phyloP scores from a whole-genome alignment of 2,888 invertebrate genomes.

The Spatulosminthurus flaviceps region DNA sequence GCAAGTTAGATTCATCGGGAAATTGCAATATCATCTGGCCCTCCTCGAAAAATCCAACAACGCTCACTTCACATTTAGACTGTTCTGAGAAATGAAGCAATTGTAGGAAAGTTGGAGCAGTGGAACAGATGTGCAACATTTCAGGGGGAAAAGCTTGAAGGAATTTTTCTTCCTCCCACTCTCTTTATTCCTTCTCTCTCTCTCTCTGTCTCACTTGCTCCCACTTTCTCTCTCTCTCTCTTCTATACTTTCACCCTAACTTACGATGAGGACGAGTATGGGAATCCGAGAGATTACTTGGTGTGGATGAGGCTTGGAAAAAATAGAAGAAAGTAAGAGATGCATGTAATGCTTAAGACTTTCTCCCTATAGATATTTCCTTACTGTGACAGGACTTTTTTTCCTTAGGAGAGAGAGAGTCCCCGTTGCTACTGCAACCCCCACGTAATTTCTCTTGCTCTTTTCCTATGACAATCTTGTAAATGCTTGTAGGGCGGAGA shows the following conservation, averaged over 20 bases:
- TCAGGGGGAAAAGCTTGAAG: constrained; percentile 33
- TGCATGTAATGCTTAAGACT: neutral
- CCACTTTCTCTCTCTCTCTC: constrained; percentile 12
- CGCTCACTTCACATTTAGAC: neutral
- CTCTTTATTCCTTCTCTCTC: neutral
- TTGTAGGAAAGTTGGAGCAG: constrained; percentile 39
- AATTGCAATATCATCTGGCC: constrained; percentile 51
- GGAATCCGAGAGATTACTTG: neutral
- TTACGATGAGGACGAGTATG: neutral
- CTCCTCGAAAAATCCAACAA: constrained; percentile 13
- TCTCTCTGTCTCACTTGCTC: neutral
- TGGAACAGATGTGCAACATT: constrained; percentile 36
- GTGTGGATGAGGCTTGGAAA: constrained; percentile 20
- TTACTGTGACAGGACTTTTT: neutral
- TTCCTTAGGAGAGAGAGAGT: neutral
- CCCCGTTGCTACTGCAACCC: constrained; percentile 6
- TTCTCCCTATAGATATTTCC: neutral
- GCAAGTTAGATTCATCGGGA: constrained; percentile 46
- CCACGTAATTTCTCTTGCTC: constrained; percentile 2
- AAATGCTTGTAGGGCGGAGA: neutral
- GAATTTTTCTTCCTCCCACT: constrained; percentile 35
- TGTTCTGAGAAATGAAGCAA: constrained; percentile 53
- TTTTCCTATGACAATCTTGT: constrained; percentile 9
- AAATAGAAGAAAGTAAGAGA: constrained; percentile 20
- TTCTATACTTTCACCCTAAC: neutral